phyloP scores from a whole-genome alignment of 92 coral and sea anemone species.

The Blastomussa wellsi region DNA sequence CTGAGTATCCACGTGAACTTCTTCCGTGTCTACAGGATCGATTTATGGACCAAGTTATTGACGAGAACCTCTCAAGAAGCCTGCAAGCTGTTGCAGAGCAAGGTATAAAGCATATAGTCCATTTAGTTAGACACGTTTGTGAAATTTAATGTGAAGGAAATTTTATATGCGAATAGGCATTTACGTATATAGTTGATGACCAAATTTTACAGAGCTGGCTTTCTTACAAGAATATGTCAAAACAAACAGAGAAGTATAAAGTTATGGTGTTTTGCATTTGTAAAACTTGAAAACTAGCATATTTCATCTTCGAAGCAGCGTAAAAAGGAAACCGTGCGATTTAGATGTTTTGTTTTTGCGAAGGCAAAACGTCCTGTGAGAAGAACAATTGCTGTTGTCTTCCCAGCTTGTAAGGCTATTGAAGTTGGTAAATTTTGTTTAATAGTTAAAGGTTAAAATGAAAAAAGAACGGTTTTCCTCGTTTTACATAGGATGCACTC shows the following conservation, averaged over 20 bases:
- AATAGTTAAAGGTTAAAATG: not conserved
- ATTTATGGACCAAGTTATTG: constrained; percentile 64
- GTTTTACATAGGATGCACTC: constrained; percentile 48
- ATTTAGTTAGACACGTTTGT: too few relatives aligned
- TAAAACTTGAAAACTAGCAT: not conserved
- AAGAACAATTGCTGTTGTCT: not conserved
- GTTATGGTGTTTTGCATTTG: too few relatives aligned
- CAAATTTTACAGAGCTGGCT: too few relatives aligned
- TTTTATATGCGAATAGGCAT: too few relatives aligned
- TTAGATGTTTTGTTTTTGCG: not conserved
- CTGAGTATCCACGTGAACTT: constrained; percentile 68
- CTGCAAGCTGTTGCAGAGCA: constrained; percentile 46
- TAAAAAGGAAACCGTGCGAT: too few relatives aligned
- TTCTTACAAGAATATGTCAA: too few relatives aligned
- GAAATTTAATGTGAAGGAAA: too few relatives aligned
- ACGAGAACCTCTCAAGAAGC: constrained; percentile 16
- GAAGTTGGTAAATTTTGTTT: not conserved
- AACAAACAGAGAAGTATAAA: too few relatives aligned
- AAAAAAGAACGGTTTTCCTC: too few relatives aligned
- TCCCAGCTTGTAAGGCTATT: not conserved
- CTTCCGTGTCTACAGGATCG: constrained; percentile 63
- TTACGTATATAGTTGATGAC: too few relatives aligned
- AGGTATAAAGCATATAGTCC: constrained; percentile 30
- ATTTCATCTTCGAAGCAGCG: not conserved
- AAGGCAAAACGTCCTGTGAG: not conserved